phyloP scores from a whole-genome alignment of 1,140 invertebrate genomes.

The Calycopis cecrops region DNA sequence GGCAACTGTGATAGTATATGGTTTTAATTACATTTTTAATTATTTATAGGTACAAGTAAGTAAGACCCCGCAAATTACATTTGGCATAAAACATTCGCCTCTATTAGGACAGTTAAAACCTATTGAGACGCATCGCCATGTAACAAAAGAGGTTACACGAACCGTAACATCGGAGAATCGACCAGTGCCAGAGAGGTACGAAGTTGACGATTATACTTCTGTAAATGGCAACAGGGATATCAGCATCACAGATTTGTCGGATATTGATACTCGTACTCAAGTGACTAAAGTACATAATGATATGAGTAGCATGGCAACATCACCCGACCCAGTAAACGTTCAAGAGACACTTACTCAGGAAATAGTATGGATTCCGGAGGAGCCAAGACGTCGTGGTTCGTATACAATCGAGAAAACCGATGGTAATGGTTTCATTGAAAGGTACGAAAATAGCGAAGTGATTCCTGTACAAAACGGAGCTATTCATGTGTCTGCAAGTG shows the following conservation, averaged over 20 bases:
- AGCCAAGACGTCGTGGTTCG: constrained; percentile 49
- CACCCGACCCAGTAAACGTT: constrained; percentile 55
- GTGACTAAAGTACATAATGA: constrained; percentile 55
- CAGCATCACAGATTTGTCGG: constrained; percentile 13
- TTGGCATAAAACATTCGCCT: constrained; percentile 92
- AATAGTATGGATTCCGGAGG: constrained; percentile 63
- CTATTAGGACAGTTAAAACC: constrained; percentile 80
- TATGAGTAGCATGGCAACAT: constrained; percentile 47
- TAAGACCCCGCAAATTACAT: constrained; percentile 73
- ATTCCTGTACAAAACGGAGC: constrained; percentile 55
- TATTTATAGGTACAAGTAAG: constrained; percentile 52
- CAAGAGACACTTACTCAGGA: constrained; percentile 60
- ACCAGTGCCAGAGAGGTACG: constrained; percentile 6
- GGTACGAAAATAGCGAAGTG: constrained; percentile 49
- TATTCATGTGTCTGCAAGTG: constrained; percentile 39
- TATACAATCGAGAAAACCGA: constrained; percentile 62
- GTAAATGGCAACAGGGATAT: constrained; percentile 8
- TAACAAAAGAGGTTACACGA: constrained; percentile 22
- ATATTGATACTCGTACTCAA: constrained; percentile 35
- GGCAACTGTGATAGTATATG: too few relatives aligned
- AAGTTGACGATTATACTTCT: neutral
- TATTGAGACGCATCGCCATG: constrained; percentile 31
- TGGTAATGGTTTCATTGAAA: constrained; percentile 44
- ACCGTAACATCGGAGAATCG: constrained; percentile 21
- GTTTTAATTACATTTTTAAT: neutral